Evolutionary conservation across 2,797 vertebrate genomes (phyloP).

Genomic region (Myioborus miniatus): DNA sequence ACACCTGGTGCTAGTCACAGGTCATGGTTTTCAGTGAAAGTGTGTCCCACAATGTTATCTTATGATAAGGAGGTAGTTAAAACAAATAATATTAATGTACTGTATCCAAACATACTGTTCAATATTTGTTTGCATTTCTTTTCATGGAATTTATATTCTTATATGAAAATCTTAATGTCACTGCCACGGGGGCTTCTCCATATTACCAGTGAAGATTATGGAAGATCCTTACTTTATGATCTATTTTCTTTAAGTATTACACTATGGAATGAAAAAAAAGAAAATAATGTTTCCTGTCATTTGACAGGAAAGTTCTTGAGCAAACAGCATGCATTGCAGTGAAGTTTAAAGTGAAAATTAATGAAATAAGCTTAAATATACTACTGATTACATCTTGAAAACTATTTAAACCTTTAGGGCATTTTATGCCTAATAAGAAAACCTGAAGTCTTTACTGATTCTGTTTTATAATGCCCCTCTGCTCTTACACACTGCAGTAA

Average conservation of each 20-base stretch:
- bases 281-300: background rate
- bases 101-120: background rate
- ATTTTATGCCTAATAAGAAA: background rate
- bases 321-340: background rate
- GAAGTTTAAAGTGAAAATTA: background rate
- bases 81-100: background rate
- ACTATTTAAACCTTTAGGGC: background rate
- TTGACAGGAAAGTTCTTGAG: background rate
- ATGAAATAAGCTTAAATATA: background rate
- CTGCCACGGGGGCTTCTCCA: background rate
- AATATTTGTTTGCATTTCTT: conserved; percentile 30
- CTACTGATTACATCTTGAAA: background rate
- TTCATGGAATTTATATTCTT: background rate
- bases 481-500: background rate
- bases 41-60: background rate
- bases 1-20: background rate
- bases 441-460: background rate
- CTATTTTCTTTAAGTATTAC: background rate
- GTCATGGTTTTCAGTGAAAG: background rate
- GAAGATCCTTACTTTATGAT: conserved; percentile 7
- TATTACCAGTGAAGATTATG: background rate
- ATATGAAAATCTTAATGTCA: conserved; percentile 20
- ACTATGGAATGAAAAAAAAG: background rate
- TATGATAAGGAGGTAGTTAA: background rate
- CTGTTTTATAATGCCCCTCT: background rate